A percentile compares a stretch with the other conserved stretches of the same genome.
Conservation (phyloP, 2,888 invertebrate genomes). For the Lasioglossum morio region DNA sequence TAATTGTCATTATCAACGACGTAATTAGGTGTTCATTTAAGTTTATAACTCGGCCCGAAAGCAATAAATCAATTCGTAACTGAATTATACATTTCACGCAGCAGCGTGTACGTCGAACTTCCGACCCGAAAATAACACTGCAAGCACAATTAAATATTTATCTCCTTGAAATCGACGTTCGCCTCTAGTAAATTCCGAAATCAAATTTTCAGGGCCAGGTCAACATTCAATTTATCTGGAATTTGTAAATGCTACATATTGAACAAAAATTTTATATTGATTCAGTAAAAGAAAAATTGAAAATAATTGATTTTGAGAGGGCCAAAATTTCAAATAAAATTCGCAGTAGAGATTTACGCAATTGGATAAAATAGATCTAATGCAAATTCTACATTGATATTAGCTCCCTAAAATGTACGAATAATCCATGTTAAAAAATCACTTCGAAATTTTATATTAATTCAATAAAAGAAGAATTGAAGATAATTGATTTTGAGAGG, state of each 20-base stretch:
- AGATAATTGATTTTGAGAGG: too few species aligned
- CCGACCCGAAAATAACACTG: not conserved
- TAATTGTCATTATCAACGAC: constrained; percentile 10
- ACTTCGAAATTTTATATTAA: too few species aligned
- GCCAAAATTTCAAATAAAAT: not conserved
- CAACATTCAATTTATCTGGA: not conserved
- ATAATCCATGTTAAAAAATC: too few species aligned
- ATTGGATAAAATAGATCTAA: too few species aligned
- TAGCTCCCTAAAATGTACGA: too few species aligned
- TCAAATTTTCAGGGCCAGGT: not conserved
- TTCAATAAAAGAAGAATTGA: too few species aligned
- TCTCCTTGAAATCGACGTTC: not conserved
- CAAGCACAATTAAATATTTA: not conserved
- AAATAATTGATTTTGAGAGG: not conserved
- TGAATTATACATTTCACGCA: not conserved
- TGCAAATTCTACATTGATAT: too few species aligned
- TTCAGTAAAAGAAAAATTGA: not conserved
- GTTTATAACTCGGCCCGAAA: not conserved
- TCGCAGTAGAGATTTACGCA: not conserved
- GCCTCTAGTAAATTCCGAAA: not conserved
- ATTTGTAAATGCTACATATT: not conserved
- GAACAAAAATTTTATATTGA: not conserved
- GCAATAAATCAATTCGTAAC: not conserved
- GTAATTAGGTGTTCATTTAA: constrained; percentile 4
- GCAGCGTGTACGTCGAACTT: not conserved